Evolutionary conservation across 2,888 invertebrate genomes (phyloP).

Genomic region (Galeopsomyia nigrocyanea): DNA sequence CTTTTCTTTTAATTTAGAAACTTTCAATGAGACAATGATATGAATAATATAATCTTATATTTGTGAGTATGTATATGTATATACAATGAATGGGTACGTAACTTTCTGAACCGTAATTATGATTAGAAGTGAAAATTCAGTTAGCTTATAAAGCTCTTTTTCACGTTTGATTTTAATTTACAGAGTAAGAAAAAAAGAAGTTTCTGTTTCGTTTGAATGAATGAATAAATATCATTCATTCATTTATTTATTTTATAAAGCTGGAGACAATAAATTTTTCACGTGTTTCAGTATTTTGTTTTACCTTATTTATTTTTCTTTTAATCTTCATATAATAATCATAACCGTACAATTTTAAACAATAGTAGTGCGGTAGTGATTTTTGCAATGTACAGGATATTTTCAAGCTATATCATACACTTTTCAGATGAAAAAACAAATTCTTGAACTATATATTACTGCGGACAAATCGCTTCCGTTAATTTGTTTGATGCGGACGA

Average conservation of each 20-base stretch:
- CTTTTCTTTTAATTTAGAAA: constrained; percentile 80
- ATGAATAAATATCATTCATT: constrained; percentile 51
- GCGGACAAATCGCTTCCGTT: constrained; percentile 58
- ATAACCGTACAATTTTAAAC: constrained; percentile 68
- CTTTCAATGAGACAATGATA: constrained; percentile 84
- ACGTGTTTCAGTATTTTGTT: constrained; percentile 65
- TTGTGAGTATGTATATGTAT: constrained; percentile 72
- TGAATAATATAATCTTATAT: constrained; percentile 70
- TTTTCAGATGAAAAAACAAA: constrained; percentile 66
- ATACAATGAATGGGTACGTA: constrained; percentile 69
- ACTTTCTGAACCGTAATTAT: constrained; percentile 30
- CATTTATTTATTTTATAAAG: constrained; percentile 49
- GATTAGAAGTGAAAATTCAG: constrained; percentile 44
- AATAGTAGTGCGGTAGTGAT: constrained; percentile 66
- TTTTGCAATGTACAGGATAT: constrained; percentile 69
- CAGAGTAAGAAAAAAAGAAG: too few species aligned
- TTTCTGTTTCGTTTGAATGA: too few species aligned
- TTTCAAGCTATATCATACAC: constrained; percentile 68
- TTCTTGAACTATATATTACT: constrained; percentile 64
- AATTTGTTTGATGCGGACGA: constrained; percentile 61
- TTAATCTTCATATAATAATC: constrained; percentile 65
- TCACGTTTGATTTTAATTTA: constrained; percentile 24
- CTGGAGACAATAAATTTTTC: constrained; percentile 59
- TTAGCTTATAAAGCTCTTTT: constrained; percentile 50
- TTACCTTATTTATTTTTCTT: constrained; percentile 66